Base-by-base conservation (phyloP, 2,888 invertebrate genomes). In the Machimus atricapillus region DNA sequence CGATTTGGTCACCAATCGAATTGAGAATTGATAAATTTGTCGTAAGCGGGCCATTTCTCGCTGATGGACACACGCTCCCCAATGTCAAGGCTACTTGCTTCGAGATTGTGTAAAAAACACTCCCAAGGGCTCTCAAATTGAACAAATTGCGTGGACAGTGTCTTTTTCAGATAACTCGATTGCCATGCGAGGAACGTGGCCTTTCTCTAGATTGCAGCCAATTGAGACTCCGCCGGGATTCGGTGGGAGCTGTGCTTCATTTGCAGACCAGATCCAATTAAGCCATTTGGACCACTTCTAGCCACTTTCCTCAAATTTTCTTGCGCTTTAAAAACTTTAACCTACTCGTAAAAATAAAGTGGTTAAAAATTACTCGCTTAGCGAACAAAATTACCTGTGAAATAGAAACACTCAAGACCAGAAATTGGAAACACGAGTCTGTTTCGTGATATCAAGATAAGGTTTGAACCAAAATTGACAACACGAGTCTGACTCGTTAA, bases 141-240 rank as follows among this genome's bases (percentile, higher is more conserved):
- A 82, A 82, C 34, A 27, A 85, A 85, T 85, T 85, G 85, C 73
- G 73, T 85, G 74, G 46, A 74, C 73, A 74, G 31, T 34, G 74
- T 43, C 16, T 43, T 43, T 74, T 74, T 43, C 73, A 37, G 9
- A 23, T 85, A 74, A 74, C 74, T 85, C 40, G 43, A 74, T 85
- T 85, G 27, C 43, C 40, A 27, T 66, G 16, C n/a, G 27, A 43
- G 52, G 27, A 66, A 66, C 27, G 46, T n/a, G 46, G n/a, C 23
- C 23, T 58, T 66, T 66, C 58, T 82, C 7, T 1, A n/a, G 31
- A 40, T 37, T 73, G 46, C 34, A 6, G n/a, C 66, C 23, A 82
- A 58, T 82, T 82, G 58, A 66, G 34, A 7, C 66, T 66, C 37
- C 9, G 66, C 14, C 40, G 66, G 2, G 12, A 3, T 27, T 23